Evolutionary conservation across 2,797 vertebrate species (phyloP).

Genomic region (Anguilla megastoma): DNA sequence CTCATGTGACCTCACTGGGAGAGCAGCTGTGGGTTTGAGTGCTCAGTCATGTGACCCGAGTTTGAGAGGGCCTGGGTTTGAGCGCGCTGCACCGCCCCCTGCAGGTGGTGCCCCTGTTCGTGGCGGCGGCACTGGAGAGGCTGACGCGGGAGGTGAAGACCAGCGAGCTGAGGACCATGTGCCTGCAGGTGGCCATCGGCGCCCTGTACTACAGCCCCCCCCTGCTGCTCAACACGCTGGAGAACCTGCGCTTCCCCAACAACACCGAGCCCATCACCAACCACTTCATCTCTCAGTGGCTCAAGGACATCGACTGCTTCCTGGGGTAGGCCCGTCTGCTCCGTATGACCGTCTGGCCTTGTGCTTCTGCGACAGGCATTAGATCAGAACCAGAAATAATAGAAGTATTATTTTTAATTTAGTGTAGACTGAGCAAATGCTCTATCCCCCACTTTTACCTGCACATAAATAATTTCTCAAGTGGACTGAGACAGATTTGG

Average conservation of each 20-base stretch:
- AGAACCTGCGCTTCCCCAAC: constrained; percentile 97
- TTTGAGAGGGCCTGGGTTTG: background rate
- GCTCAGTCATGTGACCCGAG: background rate
- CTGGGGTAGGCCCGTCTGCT: constrained; percentile 79
- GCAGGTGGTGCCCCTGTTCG: constrained; percentile 96
- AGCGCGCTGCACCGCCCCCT: background rate
- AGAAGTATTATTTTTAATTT: background rate
- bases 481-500: background rate
- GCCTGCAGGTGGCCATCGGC: constrained; percentile 97
- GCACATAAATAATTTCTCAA: background rate
- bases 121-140: constrained; percentile 93
- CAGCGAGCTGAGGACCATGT: constrained; percentile 98
- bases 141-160: constrained; percentile 97
- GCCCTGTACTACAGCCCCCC: constrained; percentile 96
- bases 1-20: background rate
- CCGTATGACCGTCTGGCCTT: background rate
- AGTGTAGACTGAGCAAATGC: background rate
- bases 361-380: background rate
- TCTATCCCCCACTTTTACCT: background rate
- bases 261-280: constrained; percentile 97
- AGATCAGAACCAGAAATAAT: no score
- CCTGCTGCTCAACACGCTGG: constrained; percentile 92
- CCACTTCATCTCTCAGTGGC: constrained; percentile 98
- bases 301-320: constrained; percentile 98
- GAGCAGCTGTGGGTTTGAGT: background rate